Evolutionary conservation across 2,888 invertebrate genomes (phyloP).

Genomic region (Steinernema hermaphroditum): DNA sequence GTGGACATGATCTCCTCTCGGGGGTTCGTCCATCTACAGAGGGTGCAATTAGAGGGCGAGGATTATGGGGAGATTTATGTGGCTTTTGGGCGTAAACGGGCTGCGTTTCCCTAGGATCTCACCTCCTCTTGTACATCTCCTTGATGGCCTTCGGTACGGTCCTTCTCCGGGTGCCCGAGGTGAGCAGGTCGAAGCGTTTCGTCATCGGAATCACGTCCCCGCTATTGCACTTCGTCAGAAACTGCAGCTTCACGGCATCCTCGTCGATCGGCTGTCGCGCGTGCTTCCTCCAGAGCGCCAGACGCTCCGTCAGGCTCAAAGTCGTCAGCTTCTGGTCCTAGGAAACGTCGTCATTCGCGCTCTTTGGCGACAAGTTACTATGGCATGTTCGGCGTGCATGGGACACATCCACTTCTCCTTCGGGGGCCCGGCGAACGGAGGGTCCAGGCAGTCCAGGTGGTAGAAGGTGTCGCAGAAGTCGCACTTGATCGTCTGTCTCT

Average conservation of each 20-base stretch:
- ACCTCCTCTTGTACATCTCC: constrained; percentile 13
- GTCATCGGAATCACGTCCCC: neutral
- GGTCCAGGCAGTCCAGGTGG: constrained; percentile 91
- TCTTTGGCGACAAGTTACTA: constrained; percentile 66
- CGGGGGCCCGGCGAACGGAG: constrained; percentile 85
- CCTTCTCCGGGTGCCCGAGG: neutral
- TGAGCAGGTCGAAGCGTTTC: neutral
- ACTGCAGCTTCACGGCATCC: constrained; percentile 82
- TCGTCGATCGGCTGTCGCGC: constrained; percentile 77
- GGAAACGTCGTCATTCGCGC: neutral
- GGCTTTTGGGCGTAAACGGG: too few species aligned
- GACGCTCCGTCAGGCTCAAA: constrained; percentile 80
- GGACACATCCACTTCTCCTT: constrained; percentile 96
- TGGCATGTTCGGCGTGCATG: constrained; percentile 86
- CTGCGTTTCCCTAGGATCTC: too few species aligned
- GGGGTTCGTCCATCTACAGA: neutral
- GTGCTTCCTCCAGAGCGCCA: constrained; percentile 85
- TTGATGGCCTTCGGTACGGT: constrained; percentile 31
- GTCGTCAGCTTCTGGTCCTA: neutral
- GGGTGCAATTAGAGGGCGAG: too few species aligned
- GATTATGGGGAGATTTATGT: too few species aligned
- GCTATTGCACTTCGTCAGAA: constrained; percentile 75
- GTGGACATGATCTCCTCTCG: neutral
- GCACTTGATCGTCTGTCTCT: constrained; percentile 73
- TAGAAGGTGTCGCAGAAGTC: constrained; percentile 88